phyloP scores from a whole-genome alignment of 2,797 vertebrate genomes.

The Cynopterus sphinx region DNA sequence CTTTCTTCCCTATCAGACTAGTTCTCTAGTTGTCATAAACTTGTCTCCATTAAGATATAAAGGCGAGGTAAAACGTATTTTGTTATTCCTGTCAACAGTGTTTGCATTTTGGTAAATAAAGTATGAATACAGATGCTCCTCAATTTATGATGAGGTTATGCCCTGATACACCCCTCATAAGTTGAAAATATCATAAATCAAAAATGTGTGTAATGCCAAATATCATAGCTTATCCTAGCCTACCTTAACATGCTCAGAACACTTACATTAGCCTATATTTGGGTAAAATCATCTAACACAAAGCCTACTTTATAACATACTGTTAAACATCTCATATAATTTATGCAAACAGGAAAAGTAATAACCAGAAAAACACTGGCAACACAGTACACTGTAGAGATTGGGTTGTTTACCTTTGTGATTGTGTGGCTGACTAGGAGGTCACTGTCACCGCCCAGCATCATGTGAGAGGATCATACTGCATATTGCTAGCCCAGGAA shows the following conservation, averaged over 20 bases:
- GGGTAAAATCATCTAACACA: too few species aligned
- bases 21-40: neutral
- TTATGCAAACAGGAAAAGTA: neutral
- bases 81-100: neutral
- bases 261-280: too few species aligned
- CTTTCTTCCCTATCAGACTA: neutral
- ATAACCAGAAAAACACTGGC: neutral
- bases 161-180: neutral
- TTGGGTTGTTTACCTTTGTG: too few species aligned
- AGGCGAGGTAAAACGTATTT: neutral
- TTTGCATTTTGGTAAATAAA: conserved; percentile 2
- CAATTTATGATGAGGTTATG: neutral
- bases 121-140: neutral
- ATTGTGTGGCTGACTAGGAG: neutral
- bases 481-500: neutral
- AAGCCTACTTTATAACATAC: neutral
- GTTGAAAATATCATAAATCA: neutral
- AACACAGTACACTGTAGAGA: neutral
- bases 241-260: neutral
- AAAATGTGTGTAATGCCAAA: neutral
- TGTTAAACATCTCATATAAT: neutral
- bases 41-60: neutral
- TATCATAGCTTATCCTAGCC: neutral
- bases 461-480: too few species aligned
- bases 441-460: neutral